These are phyloP conservation scores for Sarcophaga bullata DNA, from an alignment of 1,140 invertebrate species.

Conservation along the genomic window DNA sequence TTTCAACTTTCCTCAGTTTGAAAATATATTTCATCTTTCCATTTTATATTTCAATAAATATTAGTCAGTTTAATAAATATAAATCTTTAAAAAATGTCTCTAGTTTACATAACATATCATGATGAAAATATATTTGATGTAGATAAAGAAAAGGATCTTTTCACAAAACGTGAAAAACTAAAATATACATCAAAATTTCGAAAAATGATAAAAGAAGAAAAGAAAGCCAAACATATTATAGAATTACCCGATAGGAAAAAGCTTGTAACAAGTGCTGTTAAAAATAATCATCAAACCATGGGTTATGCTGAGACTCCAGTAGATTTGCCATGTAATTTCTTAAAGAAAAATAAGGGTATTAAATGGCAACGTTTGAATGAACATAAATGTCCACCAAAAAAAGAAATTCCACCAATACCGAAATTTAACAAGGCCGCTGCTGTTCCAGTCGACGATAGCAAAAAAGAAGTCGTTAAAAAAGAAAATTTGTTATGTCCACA, in stretches of 20 bases:
- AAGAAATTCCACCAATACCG: slow-evolving; percentile 67
- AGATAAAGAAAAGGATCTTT: slow-evolving; percentile 54
- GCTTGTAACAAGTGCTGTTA: slow-evolving; percentile 55
- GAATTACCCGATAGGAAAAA: slow-evolving; percentile 51
- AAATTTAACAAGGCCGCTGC: slow-evolving; percentile 55
- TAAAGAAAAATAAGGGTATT: slow-evolving; percentile 71
- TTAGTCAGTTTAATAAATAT: background rate
- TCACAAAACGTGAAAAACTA: slow-evolving; percentile 45
- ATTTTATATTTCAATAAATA: background rate
- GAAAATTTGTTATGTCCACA: background rate
- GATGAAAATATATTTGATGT: slow-evolving; percentile 67
- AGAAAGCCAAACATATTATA: slow-evolving; percentile 50
- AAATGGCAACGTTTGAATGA: slow-evolving; percentile 67
- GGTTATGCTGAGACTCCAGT: slow-evolving; percentile 70
- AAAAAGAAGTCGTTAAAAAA: slow-evolving; percentile 23
- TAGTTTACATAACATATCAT: slow-evolving; percentile 67
- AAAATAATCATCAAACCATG: slow-evolving; percentile 68
- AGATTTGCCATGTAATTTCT: slow-evolving; percentile 68
- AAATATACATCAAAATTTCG: background rate
- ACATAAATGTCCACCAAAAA: slow-evolving; percentile 65
- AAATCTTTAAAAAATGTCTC: slow-evolving; percentile 59
- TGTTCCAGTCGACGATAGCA: slow-evolving; percentile 43
- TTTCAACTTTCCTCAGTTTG: too few relatives aligned
- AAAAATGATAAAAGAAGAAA: slow-evolving; percentile 48
- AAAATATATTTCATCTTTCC: too few relatives aligned